Conservation (phyloP, 2,113 vertebrate species). For the Mandrillus leucophaeus region DNA sequence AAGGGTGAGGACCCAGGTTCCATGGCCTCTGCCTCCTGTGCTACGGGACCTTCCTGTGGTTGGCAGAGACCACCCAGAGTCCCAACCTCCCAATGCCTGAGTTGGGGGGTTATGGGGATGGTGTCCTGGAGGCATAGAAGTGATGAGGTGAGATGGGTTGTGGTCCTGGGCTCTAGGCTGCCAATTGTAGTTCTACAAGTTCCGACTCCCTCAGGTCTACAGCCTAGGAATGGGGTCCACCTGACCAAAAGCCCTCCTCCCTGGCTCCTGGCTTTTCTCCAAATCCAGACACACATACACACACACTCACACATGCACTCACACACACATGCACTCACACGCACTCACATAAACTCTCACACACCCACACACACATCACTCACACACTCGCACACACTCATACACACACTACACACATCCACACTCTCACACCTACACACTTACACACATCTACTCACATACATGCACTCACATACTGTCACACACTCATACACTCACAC, state of each 20-base stretch:
- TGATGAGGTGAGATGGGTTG: not conserved
- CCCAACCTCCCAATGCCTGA: not conserved
- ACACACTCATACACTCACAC: too few species aligned
- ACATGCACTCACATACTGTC: accelerated
- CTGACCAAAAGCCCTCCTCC: not conserved
- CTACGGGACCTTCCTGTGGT: not conserved
- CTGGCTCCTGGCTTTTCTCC: not conserved
- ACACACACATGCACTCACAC: not conserved
- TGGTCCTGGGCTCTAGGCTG: not conserved
- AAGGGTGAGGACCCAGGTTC: constrained; percentile 11
- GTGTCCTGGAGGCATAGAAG: not conserved
- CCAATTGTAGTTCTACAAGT: not conserved
- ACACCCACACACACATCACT: accelerated
- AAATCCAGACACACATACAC: not conserved
- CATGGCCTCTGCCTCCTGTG: not conserved
- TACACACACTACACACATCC: accelerated
- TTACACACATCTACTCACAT: too few species aligned
- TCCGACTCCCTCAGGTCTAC: not conserved
- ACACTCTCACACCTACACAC: not conserved
- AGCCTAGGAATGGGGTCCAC: not conserved
- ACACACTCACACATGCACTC: too few species aligned
- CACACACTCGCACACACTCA: accelerated
- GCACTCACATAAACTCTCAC: not conserved
- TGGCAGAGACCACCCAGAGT: not conserved
- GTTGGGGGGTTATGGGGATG: not conserved